Evolutionary conservation across 2,113 vertebrate species (phyloP).

Genomic region (Hyla sarda): DNA sequence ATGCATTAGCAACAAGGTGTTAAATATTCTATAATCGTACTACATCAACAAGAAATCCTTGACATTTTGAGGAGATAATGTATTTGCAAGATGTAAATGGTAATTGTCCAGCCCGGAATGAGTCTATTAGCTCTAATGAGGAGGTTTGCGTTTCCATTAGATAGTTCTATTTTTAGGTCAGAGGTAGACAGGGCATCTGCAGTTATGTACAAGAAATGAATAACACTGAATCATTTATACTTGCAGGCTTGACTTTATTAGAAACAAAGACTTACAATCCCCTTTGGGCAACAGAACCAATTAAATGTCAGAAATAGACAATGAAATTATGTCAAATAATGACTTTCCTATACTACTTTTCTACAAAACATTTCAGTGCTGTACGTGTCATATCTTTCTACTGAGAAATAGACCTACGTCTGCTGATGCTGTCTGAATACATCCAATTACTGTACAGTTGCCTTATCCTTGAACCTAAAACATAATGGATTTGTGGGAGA

Average conservation of each 20-base stretch:
- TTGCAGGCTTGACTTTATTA: slow-evolving; percentile 60
- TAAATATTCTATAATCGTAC: slow-evolving; percentile 43
- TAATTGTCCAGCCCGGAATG: slow-evolving; percentile 55
- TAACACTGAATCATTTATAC: slow-evolving; percentile 70
- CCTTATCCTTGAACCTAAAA: neutral
- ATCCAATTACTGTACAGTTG: slow-evolving; percentile 16
- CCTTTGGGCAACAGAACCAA: slow-evolving; percentile 65
- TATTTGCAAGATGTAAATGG: slow-evolving; percentile 58
- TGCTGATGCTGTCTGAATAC: neutral
- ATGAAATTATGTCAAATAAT: slow-evolving; percentile 62
- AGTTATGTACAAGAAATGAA: slow-evolving; percentile 68
- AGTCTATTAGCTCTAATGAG: slow-evolving; percentile 63
- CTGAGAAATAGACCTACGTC: slow-evolving; percentile 1
- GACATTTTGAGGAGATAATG: slow-evolving; percentile 61
- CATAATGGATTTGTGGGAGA: neutral
- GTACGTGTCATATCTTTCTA: slow-evolving; percentile 5
- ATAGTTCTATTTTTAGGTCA: slow-evolving; percentile 65
- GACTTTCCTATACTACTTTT: slow-evolving; percentile 32
- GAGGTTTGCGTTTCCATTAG: slow-evolving; percentile 59
- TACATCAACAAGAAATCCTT: slow-evolving; percentile 43
- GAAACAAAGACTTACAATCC: slow-evolving; percentile 64
- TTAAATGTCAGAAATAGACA: slow-evolving; percentile 64
- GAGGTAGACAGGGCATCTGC: slow-evolving; percentile 64
- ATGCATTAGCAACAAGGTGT: slow-evolving; percentile 36
- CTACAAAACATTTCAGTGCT: slow-evolving; percentile 20